Conservation (phyloP, 2,113 vertebrate genomes). For the Aix galericulata region DNA sequence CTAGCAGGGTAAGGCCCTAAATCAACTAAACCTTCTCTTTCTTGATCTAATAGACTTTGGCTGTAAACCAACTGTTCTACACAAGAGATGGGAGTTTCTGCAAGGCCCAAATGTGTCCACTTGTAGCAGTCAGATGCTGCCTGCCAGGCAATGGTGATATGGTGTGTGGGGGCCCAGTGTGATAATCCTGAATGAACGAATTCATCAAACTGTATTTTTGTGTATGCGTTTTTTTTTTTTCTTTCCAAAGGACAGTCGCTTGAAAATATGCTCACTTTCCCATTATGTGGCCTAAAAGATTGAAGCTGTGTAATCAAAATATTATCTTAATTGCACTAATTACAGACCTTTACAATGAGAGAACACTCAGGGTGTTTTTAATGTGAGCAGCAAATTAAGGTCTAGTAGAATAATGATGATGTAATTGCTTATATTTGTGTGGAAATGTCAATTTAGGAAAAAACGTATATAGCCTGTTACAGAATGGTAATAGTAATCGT, state of each 20-base stretch:
- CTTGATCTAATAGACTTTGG: neutral
- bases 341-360: constrained; percentile 42
- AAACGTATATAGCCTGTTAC: neutral
- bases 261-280: constrained; percentile 28
- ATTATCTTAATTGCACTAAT: constrained; percentile 72
- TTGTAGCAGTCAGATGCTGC: neutral
- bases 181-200: constrained; percentile 5
- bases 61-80: neutral
- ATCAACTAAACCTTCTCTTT: neutral
- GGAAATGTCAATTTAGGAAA: constrained; percentile 45
- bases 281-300: constrained; percentile 39
- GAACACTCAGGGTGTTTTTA: constrained; percentile 55
- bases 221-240: no score
- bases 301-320: constrained; percentile 62
- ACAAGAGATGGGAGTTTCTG: neutral
- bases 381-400: constrained; percentile 64
- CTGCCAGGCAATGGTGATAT: neutral
- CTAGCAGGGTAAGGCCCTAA: neutral
- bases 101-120: neutral
- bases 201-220: neutral
- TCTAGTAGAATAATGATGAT: constrained; percentile 40
- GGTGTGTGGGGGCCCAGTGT: neutral
- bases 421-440: constrained; percentile 54
- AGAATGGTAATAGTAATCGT: neutral
- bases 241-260: neutral